These are phyloP conservation scores for Nasonia giraulti DNA, from an alignment of 1,140 invertebrate species.

Conservation along the genomic window DNA sequence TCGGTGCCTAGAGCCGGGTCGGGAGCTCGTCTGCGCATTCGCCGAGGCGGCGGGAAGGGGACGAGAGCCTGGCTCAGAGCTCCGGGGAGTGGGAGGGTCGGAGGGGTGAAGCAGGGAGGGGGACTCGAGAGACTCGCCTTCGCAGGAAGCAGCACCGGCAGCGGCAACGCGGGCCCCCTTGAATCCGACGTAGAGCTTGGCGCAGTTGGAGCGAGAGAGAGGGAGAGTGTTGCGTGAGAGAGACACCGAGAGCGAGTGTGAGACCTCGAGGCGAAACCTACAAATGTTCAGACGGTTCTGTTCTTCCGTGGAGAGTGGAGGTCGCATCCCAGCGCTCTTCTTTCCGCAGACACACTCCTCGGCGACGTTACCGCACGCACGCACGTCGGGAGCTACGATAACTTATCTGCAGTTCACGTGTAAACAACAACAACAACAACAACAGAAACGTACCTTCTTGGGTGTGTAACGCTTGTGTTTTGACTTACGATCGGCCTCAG, in stretches of 20 bases:
- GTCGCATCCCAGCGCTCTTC: constrained; percentile 48
- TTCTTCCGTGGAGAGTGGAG: constrained; percentile 64
- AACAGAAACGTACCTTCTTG: too few species aligned
- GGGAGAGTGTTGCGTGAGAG: constrained; percentile 50
- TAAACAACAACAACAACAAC: too few species aligned
- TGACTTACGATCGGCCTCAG: background rate
- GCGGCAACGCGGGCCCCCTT: background rate
- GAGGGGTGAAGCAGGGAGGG: constrained; percentile 31
- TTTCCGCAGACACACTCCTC: background rate
- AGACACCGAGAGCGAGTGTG: constrained; percentile 46
- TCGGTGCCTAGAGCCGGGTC: constrained; percentile 50
- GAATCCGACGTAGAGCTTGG: constrained; percentile 1
- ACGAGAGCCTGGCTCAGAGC: background rate
- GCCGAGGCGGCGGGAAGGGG: constrained; percentile 29
- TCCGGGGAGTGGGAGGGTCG: constrained; percentile 16
- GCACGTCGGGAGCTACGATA: background rate
- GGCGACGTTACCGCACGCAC: background rate
- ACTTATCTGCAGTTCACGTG: background rate
- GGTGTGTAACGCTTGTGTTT: too few species aligned
- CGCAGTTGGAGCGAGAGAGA: constrained; percentile 51
- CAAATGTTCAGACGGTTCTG: constrained; percentile 65
- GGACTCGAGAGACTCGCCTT: background rate
- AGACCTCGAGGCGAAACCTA: constrained; percentile 56
- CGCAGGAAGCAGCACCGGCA: background rate
- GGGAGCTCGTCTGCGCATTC: constrained; percentile 55